Evolutionary conservation across 1,140 invertebrate genomes (phyloP), one percentile per base, ranked within the genome.

Genomic region (Acyrthosiphon pisum): DNA sequence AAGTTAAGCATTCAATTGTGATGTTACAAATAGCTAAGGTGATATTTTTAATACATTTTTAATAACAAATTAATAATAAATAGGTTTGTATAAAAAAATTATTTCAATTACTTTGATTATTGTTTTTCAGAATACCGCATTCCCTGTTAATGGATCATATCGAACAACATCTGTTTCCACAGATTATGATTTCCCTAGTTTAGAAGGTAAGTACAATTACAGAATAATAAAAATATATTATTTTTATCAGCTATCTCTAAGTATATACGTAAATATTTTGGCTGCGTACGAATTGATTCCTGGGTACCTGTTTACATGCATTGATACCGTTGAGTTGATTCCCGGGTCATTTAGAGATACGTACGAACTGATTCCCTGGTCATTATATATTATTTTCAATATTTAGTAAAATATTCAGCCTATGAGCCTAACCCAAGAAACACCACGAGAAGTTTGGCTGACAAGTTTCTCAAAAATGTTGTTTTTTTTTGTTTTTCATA

Each of bases 1-100:
- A 98, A 94, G 98, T 99, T 94, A 99, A 99, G 96, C 99, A 99
- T 96, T 98, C 98, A 94, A 99, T 99, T 96, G 98, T 99, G 93
- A 97, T 99, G 94, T 96, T 99, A 94, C 99, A 99, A 97, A 99
- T 99, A 95, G 98, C 98, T 94, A 99, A 99, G 97, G 98, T 98
- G 96, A 95, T 94, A 94, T 91, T 89, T 91, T 93, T 90, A 86
- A n/a, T 81, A 81, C 2, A 48, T 84, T 83, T 18, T 53, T 94
- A 44, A 88, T 23, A 92, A 60, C 53, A 93, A 93, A 87, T 48
- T 81, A 89, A 26, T 20, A 89, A 90, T 90, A 44, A 22, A 7
- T 23, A 53, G 50, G 22, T 53, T 6, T 6, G 20, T 53, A 23
- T 53, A 53, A 53, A 22, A 53, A 53, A 53, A 53, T 53, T 22